These are phyloP conservation scores for Pseudomyrmex cubaensis DNA, from an alignment of 1,140 invertebrate genomes.

Conservation along the genomic window DNA sequence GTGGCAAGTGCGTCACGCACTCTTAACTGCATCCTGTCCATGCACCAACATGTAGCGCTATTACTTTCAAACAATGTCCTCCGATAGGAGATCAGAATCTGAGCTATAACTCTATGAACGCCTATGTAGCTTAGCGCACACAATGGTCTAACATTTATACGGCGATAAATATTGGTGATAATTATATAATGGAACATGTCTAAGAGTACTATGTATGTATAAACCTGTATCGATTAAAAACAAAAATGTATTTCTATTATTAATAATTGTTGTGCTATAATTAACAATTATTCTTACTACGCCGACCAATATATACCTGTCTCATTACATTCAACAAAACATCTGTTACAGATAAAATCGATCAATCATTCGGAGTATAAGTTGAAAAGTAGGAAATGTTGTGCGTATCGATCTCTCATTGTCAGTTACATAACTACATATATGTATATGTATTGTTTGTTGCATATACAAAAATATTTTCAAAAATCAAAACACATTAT, in stretches of 20 bases:
- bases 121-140: slow-evolving; percentile 11
- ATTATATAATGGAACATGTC: too few relatives aligned
- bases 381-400: slow-evolving; percentile 40
- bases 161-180: neutral
- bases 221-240: too few relatives aligned
- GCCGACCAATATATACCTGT: too few relatives aligned
- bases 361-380: neutral
- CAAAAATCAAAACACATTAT: slow-evolving; percentile 13
- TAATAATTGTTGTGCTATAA: too few relatives aligned
- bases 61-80: slow-evolving; percentile 58
- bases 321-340: too few relatives aligned
- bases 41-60: slow-evolving; percentile 18
- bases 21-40: slow-evolving; percentile 59
- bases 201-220: too few relatives aligned
- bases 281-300: too few relatives aligned
- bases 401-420: slow-evolving; percentile 68
- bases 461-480: neutral
- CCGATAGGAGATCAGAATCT: slow-evolving; percentile 47
- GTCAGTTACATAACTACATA: too few relatives aligned
- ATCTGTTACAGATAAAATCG: neutral
- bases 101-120: slow-evolving; percentile 28
- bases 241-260: too few relatives aligned
- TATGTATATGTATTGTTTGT: neutral
- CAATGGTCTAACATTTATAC: slow-evolving; percentile 20
- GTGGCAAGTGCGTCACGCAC: slow-evolving; percentile 57